These are phyloP conservation scores for Acrobasis suavella DNA, from an alignment of 2,888 invertebrate species.

Conservation along the genomic window DNA sequence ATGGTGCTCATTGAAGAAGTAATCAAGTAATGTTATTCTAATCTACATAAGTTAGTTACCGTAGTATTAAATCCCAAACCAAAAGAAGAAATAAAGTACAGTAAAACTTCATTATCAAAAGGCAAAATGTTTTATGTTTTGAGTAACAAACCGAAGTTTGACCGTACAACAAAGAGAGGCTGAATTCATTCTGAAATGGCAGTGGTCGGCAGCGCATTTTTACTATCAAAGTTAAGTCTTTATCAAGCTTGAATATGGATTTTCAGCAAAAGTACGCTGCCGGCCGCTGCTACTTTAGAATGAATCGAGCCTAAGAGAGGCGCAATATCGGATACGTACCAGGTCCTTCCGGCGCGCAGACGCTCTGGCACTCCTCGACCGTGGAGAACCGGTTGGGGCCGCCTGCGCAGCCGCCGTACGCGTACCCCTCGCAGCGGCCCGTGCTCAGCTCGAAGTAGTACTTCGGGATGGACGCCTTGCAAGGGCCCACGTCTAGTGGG, in stretches of 20 bases:
- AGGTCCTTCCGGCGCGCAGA: conserved; percentile 78
- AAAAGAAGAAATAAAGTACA: conserved; percentile 2
- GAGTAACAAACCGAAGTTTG: too few species aligned
- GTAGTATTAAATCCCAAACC: conserved; percentile 2
- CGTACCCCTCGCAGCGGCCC: conserved; percentile 86
- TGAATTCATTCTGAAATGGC: too few species aligned
- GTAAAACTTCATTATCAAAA: neutral
- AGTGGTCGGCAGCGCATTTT: too few species aligned
- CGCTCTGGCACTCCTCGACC: conserved; percentile 84
- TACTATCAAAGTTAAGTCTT: too few species aligned
- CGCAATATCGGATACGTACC: conserved; percentile 47
- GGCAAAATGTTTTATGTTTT: too few species aligned
- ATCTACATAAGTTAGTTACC: neutral
- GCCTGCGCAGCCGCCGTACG: conserved; percentile 92
- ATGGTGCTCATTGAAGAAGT: neutral
- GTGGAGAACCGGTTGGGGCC: conserved; percentile 92
- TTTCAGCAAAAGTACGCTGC: too few species aligned
- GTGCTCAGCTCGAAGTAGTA: conserved; percentile 85
- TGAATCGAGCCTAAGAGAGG: neutral
- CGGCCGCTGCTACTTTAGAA: too few species aligned
- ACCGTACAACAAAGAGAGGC: too few species aligned
- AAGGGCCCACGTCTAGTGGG: conserved; percentile 86
- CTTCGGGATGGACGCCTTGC: conserved; percentile 84
- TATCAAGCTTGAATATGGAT: too few species aligned
- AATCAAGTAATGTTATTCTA: neutral